Conservation (phyloP, 2,888 invertebrate species). For the Ophioninae sp. region DNA sequence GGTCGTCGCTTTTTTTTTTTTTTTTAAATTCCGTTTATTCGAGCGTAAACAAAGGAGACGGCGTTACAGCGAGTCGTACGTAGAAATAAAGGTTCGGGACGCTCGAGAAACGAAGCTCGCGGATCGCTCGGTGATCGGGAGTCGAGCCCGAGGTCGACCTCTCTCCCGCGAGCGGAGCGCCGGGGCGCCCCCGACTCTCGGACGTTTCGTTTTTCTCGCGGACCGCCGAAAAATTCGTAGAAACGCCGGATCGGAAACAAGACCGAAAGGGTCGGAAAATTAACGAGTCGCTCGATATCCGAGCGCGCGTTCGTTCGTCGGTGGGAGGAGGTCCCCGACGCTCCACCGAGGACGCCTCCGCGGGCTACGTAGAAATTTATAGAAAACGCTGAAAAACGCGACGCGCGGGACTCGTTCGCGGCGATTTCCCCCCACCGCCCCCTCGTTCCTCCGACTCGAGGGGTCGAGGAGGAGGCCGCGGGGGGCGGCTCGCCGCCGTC, state of each 20-base stretch:
- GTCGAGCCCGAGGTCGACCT: constrained; percentile 14
- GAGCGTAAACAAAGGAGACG: constrained; percentile 53
- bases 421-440: too few species aligned
- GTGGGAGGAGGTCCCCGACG: not conserved
- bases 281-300: not conserved
- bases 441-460: too few species aligned
- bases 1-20: constrained; percentile 59
- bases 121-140: not conserved
- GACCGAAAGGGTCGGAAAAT: not conserved
- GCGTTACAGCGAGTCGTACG: constrained; percentile 43
- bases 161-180: constrained; percentile 31
- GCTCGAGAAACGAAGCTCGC: constrained; percentile 24
- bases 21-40: constrained; percentile 50
- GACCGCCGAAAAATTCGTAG: not conserved
- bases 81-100: constrained; percentile 49
- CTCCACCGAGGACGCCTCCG: not conserved
- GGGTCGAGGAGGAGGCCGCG: not conserved
- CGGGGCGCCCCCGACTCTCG: not conserved
- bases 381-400: not conserved
- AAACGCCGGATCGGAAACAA: not conserved
- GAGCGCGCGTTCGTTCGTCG: not conserved
- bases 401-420: constrained; percentile 8
- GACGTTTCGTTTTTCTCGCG: not conserved
- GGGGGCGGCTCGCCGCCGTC: constrained; percentile 38
- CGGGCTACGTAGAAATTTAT: not conserved